Evolutionary conservation across 2,888 invertebrate species (phyloP), one percentile per base, ranked within the genome.

Genomic region (Himalopsyche kuldschensis): DNA sequence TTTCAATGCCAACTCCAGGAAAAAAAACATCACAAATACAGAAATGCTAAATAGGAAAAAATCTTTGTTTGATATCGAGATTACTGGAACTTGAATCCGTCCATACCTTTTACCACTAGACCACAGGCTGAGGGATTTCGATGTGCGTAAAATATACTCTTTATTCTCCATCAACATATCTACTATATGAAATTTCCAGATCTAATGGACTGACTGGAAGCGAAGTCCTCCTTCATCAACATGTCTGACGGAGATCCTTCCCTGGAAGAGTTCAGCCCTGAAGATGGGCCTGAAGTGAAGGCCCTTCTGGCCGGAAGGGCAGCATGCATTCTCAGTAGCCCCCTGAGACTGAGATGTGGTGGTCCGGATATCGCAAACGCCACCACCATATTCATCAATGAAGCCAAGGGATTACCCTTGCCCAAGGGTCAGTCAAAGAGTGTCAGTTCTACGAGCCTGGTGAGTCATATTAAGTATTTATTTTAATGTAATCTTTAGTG

Each of bases 211-310:
- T 55, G 55, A 55, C 8, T 24, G 55, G 10, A 55, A 24, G 24
- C 55, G 5, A 20, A 55, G 20, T 55, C 55, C 24, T 55, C 55
- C 24, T 24, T 55, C 55, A 55, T 20, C 55, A 75, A 2, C 41
- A 92, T 92, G 92, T 92, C 92, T 88, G 92, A 92, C 90, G 92
- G 91, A 76, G 91, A 91, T 87, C 92, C 92, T 87, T 92, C 92
- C 83, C 89, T 92, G 77, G 92, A 92, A 88, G 92, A 92, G 88
- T 91, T 91, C 87, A 88, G 90, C 82, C 92, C 92, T 4, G 75
- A 75, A 69, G 84, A 82, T 17, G 81, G 27, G 31, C 55, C 46
- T 10, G 82, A 82, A 55, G 79, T 46, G 32, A 46, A 32, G 47
- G 80, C 82, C 20, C 84, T 82, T 79, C 69, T 85, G 17, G 27